Evolutionary conservation across 2,797 vertebrate species (phyloP).

Genomic region (Apodemus agrarius): DNA sequence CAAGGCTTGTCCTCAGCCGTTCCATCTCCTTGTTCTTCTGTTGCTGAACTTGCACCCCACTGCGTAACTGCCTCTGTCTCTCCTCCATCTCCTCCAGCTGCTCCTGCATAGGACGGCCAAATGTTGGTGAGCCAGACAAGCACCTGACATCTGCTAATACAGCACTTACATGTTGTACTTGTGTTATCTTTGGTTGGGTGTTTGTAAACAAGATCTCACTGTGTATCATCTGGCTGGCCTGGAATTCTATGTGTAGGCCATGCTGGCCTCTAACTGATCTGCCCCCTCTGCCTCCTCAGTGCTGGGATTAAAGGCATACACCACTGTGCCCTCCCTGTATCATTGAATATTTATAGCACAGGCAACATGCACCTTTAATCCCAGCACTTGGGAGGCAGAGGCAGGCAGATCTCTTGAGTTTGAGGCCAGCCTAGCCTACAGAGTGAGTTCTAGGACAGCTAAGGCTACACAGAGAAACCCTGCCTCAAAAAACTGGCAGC

Average conservation of each 20-base stretch:
- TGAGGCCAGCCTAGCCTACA: neutral
- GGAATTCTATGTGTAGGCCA: neutral
- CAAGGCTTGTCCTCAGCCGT: conserved; percentile 90
- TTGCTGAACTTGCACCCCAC: conserved; percentile 92
- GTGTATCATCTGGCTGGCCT: neutral
- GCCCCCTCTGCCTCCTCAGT: neutral
- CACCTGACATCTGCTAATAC: neutral
- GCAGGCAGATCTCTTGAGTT: neutral
- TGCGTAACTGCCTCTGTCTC: conserved; percentile 91
- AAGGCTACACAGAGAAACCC: neutral
- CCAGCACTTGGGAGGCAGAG: neutral
- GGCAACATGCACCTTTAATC: neutral
- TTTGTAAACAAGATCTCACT: neutral
- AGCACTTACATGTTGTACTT: neutral
- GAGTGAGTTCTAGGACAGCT: neutral
- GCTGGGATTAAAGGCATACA: neutral
- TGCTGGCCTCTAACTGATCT: neutral
- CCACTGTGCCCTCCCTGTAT: neutral
- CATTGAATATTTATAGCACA: neutral
- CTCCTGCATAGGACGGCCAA: conserved; percentile 86
- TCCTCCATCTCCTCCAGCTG: conserved; percentile 93
- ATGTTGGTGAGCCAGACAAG: neutral
- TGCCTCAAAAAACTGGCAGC: neutral
- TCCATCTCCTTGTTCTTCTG: conserved; percentile 92
- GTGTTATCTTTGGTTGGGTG: neutral